Percentiles rank a stretch among this genome's conserved stretches.
Conservation (phyloP, 2,113 vertebrate genomes). For the Pao palembangensis region DNA sequence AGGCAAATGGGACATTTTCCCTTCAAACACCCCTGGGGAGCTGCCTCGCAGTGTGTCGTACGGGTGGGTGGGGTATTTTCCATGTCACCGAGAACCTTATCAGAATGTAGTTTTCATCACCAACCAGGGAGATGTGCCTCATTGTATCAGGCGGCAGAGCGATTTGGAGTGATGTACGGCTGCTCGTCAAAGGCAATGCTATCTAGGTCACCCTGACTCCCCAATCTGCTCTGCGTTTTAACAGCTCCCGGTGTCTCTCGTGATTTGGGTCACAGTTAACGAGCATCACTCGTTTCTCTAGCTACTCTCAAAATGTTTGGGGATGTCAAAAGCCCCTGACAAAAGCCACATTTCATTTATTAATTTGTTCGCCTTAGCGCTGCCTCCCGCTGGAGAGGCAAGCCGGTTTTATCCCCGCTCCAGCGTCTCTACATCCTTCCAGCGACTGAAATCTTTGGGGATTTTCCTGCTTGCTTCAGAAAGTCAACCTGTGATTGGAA, state of each 20-base stretch:
- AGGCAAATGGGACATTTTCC: constrained; percentile 17
- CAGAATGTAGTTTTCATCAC: constrained; percentile 67
- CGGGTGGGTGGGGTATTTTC: constrained; percentile 48
- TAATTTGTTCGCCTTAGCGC: constrained; percentile 52
- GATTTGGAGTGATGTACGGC: constrained; percentile 65
- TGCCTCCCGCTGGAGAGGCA: constrained; percentile 36
- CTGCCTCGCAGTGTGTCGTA: constrained; percentile 12
- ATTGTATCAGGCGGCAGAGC: constrained; percentile 56
- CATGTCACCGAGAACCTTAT: constrained; percentile 58
- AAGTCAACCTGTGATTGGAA: constrained; percentile 4
- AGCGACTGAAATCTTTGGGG: constrained; percentile 16
- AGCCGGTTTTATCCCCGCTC: constrained; percentile 34
- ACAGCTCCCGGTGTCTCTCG: constrained; percentile 74
- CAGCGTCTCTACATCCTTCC: constrained; percentile 33
- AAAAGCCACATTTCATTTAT: constrained; percentile 62
- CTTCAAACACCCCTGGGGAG: constrained; percentile 6
- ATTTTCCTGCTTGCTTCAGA: constrained; percentile 31
- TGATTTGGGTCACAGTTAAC: constrained; percentile 78
- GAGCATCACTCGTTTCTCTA: constrained; percentile 58
- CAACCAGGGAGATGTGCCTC: constrained; percentile 51
- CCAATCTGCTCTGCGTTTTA: constrained; percentile 72
- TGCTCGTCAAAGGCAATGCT: constrained; percentile 71
- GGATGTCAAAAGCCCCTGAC: constrained; percentile 49
- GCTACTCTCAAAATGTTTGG: constrained; percentile 35
- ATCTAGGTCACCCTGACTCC: constrained; percentile 74